phyloP scores from a whole-genome alignment of 2,797 vertebrate species.

The Sphaeramia orbicularis region DNA sequence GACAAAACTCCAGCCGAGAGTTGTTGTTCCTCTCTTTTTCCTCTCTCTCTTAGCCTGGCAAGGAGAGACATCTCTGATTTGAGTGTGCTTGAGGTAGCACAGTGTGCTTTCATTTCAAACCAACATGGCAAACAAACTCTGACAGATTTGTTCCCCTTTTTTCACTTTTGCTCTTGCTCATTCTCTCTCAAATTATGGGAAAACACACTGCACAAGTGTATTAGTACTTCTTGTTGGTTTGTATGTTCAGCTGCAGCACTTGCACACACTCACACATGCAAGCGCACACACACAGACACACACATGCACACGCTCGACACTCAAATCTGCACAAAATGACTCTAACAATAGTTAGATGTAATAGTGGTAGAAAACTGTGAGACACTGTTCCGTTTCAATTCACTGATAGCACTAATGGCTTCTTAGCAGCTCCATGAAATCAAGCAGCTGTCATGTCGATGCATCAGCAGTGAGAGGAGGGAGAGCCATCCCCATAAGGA shows the following conservation, averaged over 20 bases:
- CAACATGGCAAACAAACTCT: slow-evolving; percentile 87
- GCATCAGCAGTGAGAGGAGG: slow-evolving; percentile 94
- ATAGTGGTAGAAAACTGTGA: slow-evolving; percentile 84
- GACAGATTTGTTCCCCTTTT: slow-evolving; percentile 86
- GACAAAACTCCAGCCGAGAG: slow-evolving; percentile 66
- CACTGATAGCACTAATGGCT: slow-evolving; percentile 99
- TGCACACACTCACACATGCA: slow-evolving; percentile 23
- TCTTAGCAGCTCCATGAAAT: slow-evolving; percentile 98
- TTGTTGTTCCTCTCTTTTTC: slow-evolving; percentile 46
- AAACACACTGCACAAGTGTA: slow-evolving; percentile 82
- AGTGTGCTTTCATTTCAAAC: slow-evolving; percentile 87
- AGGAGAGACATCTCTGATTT: slow-evolving; percentile 83
- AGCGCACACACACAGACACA: neutral
- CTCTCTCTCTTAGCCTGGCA: slow-evolving; percentile 70
- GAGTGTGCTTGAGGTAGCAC: slow-evolving; percentile 87
- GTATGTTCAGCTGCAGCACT: slow-evolving; percentile 81
- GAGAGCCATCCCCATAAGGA: slow-evolving; percentile 94
- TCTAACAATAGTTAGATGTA: slow-evolving; percentile 91
- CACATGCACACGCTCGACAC: slow-evolving; percentile 30
- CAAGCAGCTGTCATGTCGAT: slow-evolving; percentile 98
- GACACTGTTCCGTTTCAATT: slow-evolving; percentile 96
- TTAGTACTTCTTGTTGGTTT: slow-evolving; percentile 79
- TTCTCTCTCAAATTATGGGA: slow-evolving; percentile 76
- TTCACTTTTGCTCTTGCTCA: slow-evolving; percentile 74
- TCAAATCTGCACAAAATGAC: slow-evolving; percentile 68